Base-by-base conservation (phyloP, 2,113 vertebrate genomes). In the Aleadryas rufinucha region DNA sequence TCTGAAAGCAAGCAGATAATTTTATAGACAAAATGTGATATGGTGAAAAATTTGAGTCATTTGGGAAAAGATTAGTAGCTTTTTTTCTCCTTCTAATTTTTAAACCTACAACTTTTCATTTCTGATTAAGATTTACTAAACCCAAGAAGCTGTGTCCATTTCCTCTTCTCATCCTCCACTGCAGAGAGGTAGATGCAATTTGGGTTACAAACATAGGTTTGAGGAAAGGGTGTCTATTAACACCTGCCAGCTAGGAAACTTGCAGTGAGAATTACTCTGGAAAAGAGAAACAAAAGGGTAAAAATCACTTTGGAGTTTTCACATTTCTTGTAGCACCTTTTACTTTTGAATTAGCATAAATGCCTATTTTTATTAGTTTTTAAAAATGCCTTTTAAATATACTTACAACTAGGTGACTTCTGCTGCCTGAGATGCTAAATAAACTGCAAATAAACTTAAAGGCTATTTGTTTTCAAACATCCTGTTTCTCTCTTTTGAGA, bases 391-490 rank as follows among this genome's bases (percentile, higher is more conserved):
- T 61, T 93, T 85, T 70, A 85, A 74, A 64, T 74, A 24, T 80
- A 10, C 35, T 70, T 63, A 57, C 4, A 22, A 13, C 33, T 63
- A 66, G 24, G 18, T 8, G 12, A 30, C 33, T 86, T 30, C 7
- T 80, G 10, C 35, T 90, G 50, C 39, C 54, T 20, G 4, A 93
- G 41, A 74, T 79, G 28, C 26, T 68, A 77, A 77, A 35, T 42
- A 63, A 91, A 59, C 52, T 63, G 30, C 42, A 86, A 72, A 83
- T 44, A 88, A 27, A 76, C 74, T 79, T 87, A 61, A 91, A 86
- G 42, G 23, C 39, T 83, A 57, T 91, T 96, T 96, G 50, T 93
- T 96, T 94, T 88, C 82, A 90, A 84, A 94, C 54, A 77, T 37
- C 59, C 16, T 93, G 18, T 47, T 93, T 70, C 63, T 77, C 37